Percentiles rank a stretch among this genome's conserved stretches.
Evolutionary conservation across 2,888 invertebrate genomes (phyloP).

Genomic region (Pomacea canaliculata): DNA sequence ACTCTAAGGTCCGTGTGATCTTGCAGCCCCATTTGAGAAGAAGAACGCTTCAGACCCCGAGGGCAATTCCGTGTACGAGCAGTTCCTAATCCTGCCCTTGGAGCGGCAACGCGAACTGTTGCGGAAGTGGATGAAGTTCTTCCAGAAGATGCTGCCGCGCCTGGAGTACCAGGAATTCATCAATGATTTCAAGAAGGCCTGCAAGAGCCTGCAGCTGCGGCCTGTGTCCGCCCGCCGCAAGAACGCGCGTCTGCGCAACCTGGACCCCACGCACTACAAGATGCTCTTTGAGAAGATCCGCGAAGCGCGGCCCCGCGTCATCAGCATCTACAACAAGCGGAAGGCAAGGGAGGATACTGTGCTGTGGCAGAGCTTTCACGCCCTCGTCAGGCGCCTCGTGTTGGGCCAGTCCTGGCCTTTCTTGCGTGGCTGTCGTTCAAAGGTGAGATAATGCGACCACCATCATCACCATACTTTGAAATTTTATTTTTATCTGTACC

Average conservation of each 20-base stretch:
- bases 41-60: conserved; percentile 13
- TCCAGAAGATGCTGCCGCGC: conserved; percentile 38
- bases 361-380: conserved; percentile 17
- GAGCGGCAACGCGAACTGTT: conserved; percentile 37
- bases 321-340: conserved; percentile 29
- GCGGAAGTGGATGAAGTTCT: conserved; percentile 40
- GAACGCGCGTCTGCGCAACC: conserved; percentile 31
- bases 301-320: conserved; percentile 28
- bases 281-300: conserved; percentile 37
- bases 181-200: conserved; percentile 32
- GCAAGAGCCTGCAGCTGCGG: conserved; percentile 22
- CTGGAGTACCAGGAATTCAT: conserved; percentile 37
- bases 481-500: background rate
- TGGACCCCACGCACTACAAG: conserved; percentile 35
- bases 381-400: conserved; percentile 16
- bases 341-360: conserved; percentile 27
- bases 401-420: conserved; percentile 18
- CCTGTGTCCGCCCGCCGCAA: conserved; percentile 13
- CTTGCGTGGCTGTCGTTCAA: conserved; percentile 22
- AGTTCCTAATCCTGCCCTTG: conserved; percentile 33
- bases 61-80: conserved; percentile 28
- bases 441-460: conserved; percentile 1
- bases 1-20: too few relatives aligned
- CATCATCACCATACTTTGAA: background rate
- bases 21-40: background rate